Evolutionary conservation across 1,140 invertebrate genomes (phyloP).

Genomic region (Cheumatopsyche charites): DNA sequence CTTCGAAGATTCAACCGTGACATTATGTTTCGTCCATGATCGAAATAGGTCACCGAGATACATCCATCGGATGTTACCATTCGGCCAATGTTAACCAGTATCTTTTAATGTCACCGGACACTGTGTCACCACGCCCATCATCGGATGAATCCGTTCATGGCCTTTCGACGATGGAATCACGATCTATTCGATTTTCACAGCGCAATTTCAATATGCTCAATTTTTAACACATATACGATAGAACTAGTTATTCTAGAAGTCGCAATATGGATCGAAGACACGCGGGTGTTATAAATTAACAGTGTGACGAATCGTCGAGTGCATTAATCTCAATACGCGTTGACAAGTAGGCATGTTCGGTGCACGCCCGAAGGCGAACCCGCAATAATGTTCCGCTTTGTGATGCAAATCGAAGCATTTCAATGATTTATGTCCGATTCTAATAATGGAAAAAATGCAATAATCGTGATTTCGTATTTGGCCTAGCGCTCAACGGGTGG

Average conservation of each 20-base stretch:
- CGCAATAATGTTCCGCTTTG: slow-evolving; percentile 2
- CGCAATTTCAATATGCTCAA: too few relatives aligned
- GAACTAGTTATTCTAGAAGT: too few relatives aligned
- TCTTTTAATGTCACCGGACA: slow-evolving; percentile 11
- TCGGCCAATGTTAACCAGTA: slow-evolving; percentile 11
- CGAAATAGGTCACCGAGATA: not conserved
- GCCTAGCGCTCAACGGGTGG: too few relatives aligned
- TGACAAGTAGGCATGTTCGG: slow-evolving; percentile 9
- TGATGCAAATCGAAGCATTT: slow-evolving; percentile 19
- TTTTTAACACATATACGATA: too few relatives aligned
- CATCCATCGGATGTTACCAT: slow-evolving; percentile 14
- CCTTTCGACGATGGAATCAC: too few relatives aligned
- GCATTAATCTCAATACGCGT: slow-evolving; percentile 9
- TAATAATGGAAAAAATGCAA: not conserved
- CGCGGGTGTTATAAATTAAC: too few relatives aligned
- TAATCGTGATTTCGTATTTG: not conserved
- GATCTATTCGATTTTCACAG: too few relatives aligned
- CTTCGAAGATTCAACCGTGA: not conserved
- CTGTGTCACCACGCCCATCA: not conserved
- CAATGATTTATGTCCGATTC: not conserved
- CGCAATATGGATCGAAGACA: too few relatives aligned
- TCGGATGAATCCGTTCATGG: too few relatives aligned
- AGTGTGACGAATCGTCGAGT: not conserved
- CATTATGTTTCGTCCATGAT: slow-evolving; percentile 5
- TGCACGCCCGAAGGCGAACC: not conserved